Percentiles rank a stretch among this genome's conserved stretches.
These are phyloP conservation scores for Arion vulgaris DNA, from an alignment of 1,140 invertebrate genomes.

Conservation along the genomic window DNA sequence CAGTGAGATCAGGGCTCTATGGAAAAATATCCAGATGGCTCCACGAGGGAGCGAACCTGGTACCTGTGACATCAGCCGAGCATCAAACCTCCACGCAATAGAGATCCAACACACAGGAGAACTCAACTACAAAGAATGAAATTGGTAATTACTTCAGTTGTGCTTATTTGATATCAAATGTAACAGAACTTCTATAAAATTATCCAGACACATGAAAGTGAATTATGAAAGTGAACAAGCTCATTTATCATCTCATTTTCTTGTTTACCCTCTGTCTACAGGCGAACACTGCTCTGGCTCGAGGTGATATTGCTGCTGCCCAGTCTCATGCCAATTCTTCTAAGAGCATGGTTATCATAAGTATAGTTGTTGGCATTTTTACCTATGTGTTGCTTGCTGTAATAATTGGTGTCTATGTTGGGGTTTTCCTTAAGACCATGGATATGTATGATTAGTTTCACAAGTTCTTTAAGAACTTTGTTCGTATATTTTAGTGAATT, in stretches of 20 bases:
- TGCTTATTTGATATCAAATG: no score
- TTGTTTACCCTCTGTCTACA: no score
- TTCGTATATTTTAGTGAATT: background rate
- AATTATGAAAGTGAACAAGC: background rate
- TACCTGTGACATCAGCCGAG: no score
- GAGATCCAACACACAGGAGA: no score
- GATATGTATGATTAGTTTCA: background rate
- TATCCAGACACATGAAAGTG: no score
- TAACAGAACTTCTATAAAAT: no score
- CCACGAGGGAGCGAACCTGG: no score
- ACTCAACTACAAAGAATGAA: no score
- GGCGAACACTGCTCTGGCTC: conserved; percentile 49
- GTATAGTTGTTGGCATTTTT: conserved; percentile 49
- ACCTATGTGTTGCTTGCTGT: conserved; percentile 45
- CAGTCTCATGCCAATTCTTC: conserved; percentile 42
- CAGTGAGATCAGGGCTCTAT: no score
- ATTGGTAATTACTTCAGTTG: no score
- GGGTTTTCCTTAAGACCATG: conserved; percentile 34
- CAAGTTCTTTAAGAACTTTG: background rate
- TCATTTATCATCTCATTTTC: background rate
- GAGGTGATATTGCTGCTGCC: conserved; percentile 51
- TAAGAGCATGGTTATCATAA: conserved; percentile 53
- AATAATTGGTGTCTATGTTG: conserved; percentile 54
- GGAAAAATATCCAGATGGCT: no score
- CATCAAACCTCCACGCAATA: no score